Base-by-base conservation (phyloP, 37 sponge, comb jelly and placozoan species). In the Hormiphora californensis region DNA sequence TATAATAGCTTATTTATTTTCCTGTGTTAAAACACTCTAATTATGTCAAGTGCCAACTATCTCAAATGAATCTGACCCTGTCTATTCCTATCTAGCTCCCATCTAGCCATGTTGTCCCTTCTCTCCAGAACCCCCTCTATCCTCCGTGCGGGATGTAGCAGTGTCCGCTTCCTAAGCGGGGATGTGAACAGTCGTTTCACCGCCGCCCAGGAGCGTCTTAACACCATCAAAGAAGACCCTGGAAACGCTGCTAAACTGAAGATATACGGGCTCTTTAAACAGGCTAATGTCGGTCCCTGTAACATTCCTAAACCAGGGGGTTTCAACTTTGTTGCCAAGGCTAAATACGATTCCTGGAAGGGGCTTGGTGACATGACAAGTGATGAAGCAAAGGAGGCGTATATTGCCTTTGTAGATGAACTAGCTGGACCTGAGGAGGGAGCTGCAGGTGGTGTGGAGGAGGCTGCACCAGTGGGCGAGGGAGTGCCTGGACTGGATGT, bases 321-420 rank as follows among this genome's bases (percentile, higher is more conserved):
- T 37, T 89, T 96, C 62, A 94, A 96, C 86, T 91, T 96, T 31
- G 94, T 94, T 54, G 98, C 91, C 11, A 88, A 89, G 57, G 98
- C 98, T 0, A 96, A 96, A 40, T 96, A 94, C 94, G 88, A 89
- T 49, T 93, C 92, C 30, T 96, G 98, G 98, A 93, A 91, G 57
- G 41, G 53, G 8, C 69, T 94, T 32, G 93, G 94, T 12, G 59
- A 69, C 38, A 87, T 62, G 65, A 87, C 43, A 3, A 51, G 91
- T 92, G 85, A 85, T 39, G 90, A 88, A 17, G 92, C 94, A 28
- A 65, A 69, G 5, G 53, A 88, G 28, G 86, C 89, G 86, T 93
- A 93, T 86, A 87, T 86, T 46, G 5, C 90, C 51, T 27, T 89
- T 31, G 94, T 93, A 9, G 89, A 89, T 63, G 87, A 89, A 39